Evolutionary conservation across 1,140 invertebrate species (phyloP).

Genomic region (Trissolcus basalis): DNA sequence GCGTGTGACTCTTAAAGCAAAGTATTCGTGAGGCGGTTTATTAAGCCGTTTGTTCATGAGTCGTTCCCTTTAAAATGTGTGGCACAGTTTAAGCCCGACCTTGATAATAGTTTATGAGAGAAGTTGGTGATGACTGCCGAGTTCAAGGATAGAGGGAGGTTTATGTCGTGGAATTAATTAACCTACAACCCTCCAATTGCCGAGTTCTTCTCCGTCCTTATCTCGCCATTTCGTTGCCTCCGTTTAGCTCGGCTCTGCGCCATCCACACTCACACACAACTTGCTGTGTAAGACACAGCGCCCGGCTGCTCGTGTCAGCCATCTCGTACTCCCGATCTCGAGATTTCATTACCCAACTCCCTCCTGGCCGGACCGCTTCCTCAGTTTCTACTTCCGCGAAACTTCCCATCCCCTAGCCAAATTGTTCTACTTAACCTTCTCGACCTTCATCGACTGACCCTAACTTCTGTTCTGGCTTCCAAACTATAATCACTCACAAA

Average conservation of each 20-base stretch:
- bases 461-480: slow-evolving; percentile 11
- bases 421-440: slow-evolving; percentile 24
- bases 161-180: slow-evolving; percentile 75
- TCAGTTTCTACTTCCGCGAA: slow-evolving; percentile 62
- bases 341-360: slow-evolving; percentile 69
- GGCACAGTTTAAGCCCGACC: slow-evolving; percentile 73
- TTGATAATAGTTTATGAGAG: slow-evolving; percentile 75
- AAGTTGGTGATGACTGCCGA: slow-evolving; percentile 56
- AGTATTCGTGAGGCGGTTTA: slow-evolving; percentile 50
- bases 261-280: not conserved
- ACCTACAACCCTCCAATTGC: slow-evolving; percentile 67
- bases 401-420: slow-evolving; percentile 61
- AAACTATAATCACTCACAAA: not conserved
- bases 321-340: slow-evolving; percentile 72
- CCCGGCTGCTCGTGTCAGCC: slow-evolving; percentile 65
- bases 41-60: slow-evolving; percentile 56
- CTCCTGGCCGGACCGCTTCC: slow-evolving; percentile 52
- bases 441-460: slow-evolving; percentile 23
- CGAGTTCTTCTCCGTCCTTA: slow-evolving; percentile 54
- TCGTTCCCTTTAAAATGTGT: slow-evolving; percentile 69
- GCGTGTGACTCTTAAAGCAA: slow-evolving; percentile 26
- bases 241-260: slow-evolving; percentile 46
- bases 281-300: slow-evolving; percentile 42
- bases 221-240: slow-evolving; percentile 38
- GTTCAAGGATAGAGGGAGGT: slow-evolving; percentile 63